Percentiles rank a stretch among this genome's conserved stretches.
phyloP scores from a whole-genome alignment of 1,140 invertebrate genomes.

The Rhagoletis zephyria region DNA sequence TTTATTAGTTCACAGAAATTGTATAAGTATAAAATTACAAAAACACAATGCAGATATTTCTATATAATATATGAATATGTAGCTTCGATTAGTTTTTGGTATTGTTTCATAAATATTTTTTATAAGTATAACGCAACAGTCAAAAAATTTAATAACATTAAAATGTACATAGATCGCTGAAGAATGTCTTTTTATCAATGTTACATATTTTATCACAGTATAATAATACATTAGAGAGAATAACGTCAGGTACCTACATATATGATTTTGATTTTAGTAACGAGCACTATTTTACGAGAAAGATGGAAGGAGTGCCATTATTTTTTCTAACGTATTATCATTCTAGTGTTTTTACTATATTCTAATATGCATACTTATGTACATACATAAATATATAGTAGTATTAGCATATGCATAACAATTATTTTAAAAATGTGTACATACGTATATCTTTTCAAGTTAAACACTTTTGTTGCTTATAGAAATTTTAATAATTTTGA shows the following conservation, averaged over 20 bases:
- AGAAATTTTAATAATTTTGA: neutral
- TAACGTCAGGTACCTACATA: too few relatives aligned
- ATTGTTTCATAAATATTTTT: slow-evolving; percentile 8
- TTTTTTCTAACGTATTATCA: too few relatives aligned
- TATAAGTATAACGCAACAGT: neutral
- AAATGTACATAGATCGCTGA: neutral
- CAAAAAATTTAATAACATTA: neutral
- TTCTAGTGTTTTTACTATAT: too few relatives aligned
- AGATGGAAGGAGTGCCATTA: too few relatives aligned
- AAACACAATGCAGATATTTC: neutral
- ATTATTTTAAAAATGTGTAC: neutral
- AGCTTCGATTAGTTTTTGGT: slow-evolving; percentile 27
- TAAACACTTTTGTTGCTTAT: neutral
- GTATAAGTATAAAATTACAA: slow-evolving; percentile 17
- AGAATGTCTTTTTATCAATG: neutral
- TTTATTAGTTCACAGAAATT: neutral
- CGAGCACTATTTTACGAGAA: neutral
- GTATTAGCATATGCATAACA: neutral
- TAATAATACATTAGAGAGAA: neutral
- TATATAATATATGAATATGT: neutral
- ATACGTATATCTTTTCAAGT: neutral
- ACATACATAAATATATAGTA: too few relatives aligned
- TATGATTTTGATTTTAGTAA: too few relatives aligned
- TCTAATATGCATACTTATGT: too few relatives aligned
- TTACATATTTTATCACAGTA: neutral